These are phyloP conservation scores for Scortum barcoo DNA, from an alignment of 2,113 vertebrate genomes.

Conservation along the genomic window DNA sequence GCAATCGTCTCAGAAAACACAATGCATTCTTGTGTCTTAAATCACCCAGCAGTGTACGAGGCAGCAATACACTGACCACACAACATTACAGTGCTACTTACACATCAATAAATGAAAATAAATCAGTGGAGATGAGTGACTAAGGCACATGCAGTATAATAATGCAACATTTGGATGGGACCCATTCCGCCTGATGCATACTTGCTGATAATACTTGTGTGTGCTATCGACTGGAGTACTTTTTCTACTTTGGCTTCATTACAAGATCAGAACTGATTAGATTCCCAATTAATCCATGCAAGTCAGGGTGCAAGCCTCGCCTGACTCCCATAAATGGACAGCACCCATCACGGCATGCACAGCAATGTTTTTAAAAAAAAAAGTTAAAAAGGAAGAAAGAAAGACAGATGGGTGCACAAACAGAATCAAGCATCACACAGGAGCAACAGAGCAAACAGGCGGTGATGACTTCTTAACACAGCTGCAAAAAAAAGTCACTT, in stretches of 20 bases:
- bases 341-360: background rate
- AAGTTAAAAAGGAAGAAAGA: no score
- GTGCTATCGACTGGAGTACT: background rate
- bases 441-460: conserved; percentile 21
- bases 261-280: conserved; percentile 3
- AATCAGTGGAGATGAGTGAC: background rate
- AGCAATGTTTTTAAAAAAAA: conserved; percentile 1
- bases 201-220: background rate
- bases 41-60: background rate
- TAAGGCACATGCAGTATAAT: no score
- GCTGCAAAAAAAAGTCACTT: conserved; percentile 71
- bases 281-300: conserved; percentile 5
- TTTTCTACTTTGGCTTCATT: background rate
- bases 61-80: background rate
- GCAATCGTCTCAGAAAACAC: no score
- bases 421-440: background rate
- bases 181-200: background rate
- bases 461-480: conserved; percentile 37
- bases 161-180: background rate
- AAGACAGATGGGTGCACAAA: conserved; percentile 6
- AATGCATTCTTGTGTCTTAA: background rate
- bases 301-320: background rate
- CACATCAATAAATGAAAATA: no score
- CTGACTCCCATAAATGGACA: background rate
- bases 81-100: background rate